Evolutionary conservation across 2,113 vertebrate species (phyloP), one percentile per base, ranked within the genome.

Genomic region (Daphoenositta chrysoptera): DNA sequence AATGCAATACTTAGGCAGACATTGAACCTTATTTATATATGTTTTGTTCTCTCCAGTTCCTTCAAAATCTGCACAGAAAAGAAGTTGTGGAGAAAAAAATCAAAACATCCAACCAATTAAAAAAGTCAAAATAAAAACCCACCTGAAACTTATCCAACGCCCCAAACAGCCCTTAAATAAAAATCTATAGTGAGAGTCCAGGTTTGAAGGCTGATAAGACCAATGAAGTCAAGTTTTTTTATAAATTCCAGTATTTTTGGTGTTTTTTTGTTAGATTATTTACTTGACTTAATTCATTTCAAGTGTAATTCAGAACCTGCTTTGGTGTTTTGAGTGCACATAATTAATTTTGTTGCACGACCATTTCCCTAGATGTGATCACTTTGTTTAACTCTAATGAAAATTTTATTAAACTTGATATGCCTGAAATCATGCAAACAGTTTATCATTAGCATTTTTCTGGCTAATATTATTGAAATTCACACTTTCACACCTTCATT

Each of bases 321-420:
- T 94, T 88, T 80, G 54, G 33, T 77, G 31, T 33, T 89, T 60
- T 89, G 63, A n/a, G 58, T 65, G 1, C 48, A 18, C 13, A 3
- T 79, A 71, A 73, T 85, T 83, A 65, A 70, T 82, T 84, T 90
- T 47, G 8, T 86, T 89, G 71, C 56, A 61, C 8, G 5, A 56
- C 17, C 26, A 35, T 95, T 88, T 83, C 87, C 23, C 9, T 70
- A 18, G 15, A 83, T 33, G 40, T 31, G 60, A 85, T 92, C 73
- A 51, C 69, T 96, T 94, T 84, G 21, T 92, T 93, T 85, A 84
- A 89, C 11, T 39, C n/a, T 53, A 92, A 65, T 66, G 81, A 78
- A 91, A 65, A 4, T 87, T 95, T 75, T 83, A 22, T 79, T 94
- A 69, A 94, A 40, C 24, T 86, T 89, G 28, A 70, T 84, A n/a